A percentile compares a stretch with the other conserved stretches of the same genome.
Evolutionary conservation across 2,888 invertebrate genomes (phyloP).

Genomic region (Hypercompe scribonia): DNA sequence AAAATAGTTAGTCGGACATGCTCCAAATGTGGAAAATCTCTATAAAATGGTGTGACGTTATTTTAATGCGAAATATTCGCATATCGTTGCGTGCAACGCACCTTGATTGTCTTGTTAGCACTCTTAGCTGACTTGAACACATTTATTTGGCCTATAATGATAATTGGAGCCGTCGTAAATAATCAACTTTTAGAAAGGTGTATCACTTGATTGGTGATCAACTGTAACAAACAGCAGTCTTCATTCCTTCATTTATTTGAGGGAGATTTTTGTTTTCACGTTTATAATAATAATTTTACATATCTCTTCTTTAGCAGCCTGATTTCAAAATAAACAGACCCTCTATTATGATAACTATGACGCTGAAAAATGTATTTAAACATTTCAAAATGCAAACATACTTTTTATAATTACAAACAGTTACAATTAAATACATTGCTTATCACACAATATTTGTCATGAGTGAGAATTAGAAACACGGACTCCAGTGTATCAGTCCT

Average conservation of each 20-base stretch:
- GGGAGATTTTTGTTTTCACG: too few species aligned
- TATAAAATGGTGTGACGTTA: slow-evolving; percentile 1
- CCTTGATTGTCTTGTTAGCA: slow-evolving; percentile 4
- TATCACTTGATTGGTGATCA: not conserved
- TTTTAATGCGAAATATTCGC: slow-evolving; percentile 4
- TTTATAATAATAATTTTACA: too few species aligned
- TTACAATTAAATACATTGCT: too few species aligned
- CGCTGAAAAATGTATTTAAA: too few species aligned
- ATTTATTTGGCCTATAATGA: not conserved
- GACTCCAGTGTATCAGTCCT: too few species aligned
- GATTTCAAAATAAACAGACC: too few species aligned
- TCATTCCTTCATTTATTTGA: not conserved
- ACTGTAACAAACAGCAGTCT: not conserved
- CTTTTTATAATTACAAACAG: too few species aligned
- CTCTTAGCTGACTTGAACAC: not conserved
- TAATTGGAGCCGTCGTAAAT: not conserved
- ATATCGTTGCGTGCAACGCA: slow-evolving; percentile 2
- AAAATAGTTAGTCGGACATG: slow-evolving; percentile 1
- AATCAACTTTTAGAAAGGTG: not conserved
- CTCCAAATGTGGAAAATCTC: slow-evolving; percentile 2
- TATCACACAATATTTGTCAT: too few species aligned
- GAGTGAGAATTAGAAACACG: too few species aligned
- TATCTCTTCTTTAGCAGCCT: too few species aligned
- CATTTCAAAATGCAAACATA: too few species aligned
- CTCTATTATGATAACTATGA: too few species aligned